Percentiles rank a stretch among this genome's conserved stretches.
These are phyloP conservation scores for Rhimphoctona megacephalus DNA, from an alignment of 2,888 invertebrate genomes.

Conservation along the genomic window DNA sequence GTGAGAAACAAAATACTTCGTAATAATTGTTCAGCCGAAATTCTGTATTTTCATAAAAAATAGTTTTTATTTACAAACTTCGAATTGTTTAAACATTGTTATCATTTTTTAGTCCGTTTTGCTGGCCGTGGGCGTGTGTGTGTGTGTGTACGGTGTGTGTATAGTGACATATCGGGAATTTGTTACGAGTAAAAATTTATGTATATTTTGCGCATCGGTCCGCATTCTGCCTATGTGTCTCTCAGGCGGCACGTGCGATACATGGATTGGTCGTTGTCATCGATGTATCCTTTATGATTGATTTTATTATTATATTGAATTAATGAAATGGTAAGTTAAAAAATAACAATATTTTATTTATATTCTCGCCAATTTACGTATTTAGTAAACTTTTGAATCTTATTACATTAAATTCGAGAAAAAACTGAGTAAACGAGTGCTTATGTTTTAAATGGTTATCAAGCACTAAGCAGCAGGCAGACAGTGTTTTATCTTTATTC, in stretches of 20 bases:
- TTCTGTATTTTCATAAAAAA: not conserved
- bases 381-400: not conserved
- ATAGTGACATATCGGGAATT: constrained; percentile 5
- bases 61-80: not conserved
- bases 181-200: not conserved
- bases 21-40: not conserved
- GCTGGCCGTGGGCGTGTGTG: not conserved
- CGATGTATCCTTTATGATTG: constrained; percentile 68
- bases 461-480: not conserved
- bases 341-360: constrained; percentile 14
- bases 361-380: not conserved
- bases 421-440: not conserved
- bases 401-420: not conserved
- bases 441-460: not conserved
- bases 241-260: constrained; percentile 73
- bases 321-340: constrained; percentile 70
- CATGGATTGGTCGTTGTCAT: constrained; percentile 75
- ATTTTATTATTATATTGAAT: constrained; percentile 71
- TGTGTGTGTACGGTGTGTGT: too few relatives aligned
- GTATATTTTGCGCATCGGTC: constrained; percentile 51
- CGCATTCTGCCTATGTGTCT: constrained; percentile 37
- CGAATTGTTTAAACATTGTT: not conserved
- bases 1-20: not conserved
- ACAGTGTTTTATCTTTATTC: not conserved
- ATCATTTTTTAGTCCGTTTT: not conserved